phyloP scores from a whole-genome alignment of 2,888 invertebrate genomes.

The Saturnia pavonia region DNA sequence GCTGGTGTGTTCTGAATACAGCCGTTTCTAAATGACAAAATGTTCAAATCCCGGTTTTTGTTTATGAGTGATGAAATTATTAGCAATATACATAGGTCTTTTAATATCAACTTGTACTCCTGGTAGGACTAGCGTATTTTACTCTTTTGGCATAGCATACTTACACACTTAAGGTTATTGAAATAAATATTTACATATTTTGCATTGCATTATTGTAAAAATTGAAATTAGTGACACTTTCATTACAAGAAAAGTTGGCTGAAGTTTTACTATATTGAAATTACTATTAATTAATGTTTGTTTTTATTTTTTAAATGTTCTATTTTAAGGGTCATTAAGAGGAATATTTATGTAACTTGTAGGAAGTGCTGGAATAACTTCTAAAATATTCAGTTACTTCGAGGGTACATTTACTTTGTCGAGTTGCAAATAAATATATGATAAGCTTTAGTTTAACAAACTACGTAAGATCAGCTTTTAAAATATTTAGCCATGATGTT shows the following conservation, averaged over 20 bases:
- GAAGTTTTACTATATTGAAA: not conserved
- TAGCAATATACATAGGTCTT: not conserved
- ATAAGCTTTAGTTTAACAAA: conserved; percentile 56
- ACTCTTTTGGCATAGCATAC: not conserved
- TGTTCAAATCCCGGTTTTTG: not conserved
- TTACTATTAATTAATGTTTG: not conserved
- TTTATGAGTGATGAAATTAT: not conserved
- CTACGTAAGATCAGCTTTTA: conserved; percentile 71
- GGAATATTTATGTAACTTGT: not conserved
- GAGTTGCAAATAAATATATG: conserved; percentile 71
- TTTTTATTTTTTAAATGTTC: not conserved
- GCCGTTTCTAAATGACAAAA: conserved; percentile 21
- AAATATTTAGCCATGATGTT: conserved; percentile 18
- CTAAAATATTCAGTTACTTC: not conserved
- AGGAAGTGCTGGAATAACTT: not conserved
- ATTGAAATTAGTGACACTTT: not conserved
- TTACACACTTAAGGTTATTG: not conserved
- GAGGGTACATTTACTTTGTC: conserved; percentile 34
- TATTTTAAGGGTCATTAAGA: not conserved
- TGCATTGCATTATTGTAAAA: not conserved
- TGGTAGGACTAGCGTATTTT: not conserved
- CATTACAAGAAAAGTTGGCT: not conserved
- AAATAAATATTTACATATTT: not conserved
- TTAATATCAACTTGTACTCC: not conserved
- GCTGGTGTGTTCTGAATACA: conserved; percentile 58